A percentile compares a stretch with the other conserved stretches of the same genome.
phyloP scores from a whole-genome alignment of 1,140 invertebrate species.

The Sitophilus oryzae region DNA sequence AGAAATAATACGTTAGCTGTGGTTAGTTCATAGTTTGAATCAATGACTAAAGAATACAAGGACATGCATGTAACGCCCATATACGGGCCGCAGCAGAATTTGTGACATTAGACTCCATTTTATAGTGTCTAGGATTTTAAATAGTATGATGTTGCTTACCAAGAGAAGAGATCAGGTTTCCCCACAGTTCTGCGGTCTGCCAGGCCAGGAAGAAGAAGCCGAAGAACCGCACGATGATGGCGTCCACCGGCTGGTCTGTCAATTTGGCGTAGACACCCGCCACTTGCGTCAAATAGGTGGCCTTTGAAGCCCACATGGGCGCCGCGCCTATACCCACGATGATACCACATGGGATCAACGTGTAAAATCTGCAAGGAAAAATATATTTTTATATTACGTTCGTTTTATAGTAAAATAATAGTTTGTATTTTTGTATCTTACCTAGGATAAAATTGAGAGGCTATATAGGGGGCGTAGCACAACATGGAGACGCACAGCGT shows the following conservation, averaged over 20 bases:
- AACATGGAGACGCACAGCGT: constrained; percentile 86
- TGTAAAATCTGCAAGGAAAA: constrained; percentile 58
- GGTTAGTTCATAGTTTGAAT: too few relatives aligned
- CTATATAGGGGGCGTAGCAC: constrained; percentile 91
- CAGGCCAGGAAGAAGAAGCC: constrained; percentile 97
- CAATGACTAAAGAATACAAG: too few relatives aligned
- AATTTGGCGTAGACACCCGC: constrained; percentile 84
- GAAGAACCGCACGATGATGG: constrained; percentile 91
- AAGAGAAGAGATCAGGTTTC: constrained; percentile 92
- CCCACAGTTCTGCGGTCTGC: constrained; percentile 92
- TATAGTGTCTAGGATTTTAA: too few relatives aligned
- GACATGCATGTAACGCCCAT: too few relatives aligned
- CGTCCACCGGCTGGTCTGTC: constrained; percentile 79
- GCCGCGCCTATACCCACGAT: constrained; percentile 86
- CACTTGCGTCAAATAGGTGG: constrained; percentile 89
- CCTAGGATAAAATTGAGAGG: constrained; percentile 82
- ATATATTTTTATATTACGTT: too few relatives aligned
- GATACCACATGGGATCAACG: constrained; percentile 86
- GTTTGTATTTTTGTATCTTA: not conserved
- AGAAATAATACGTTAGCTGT: not conserved
- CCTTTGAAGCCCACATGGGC: constrained; percentile 95
- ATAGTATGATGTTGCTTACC: too few relatives aligned
- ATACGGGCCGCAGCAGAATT: too few relatives aligned
- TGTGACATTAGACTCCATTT: too few relatives aligned
- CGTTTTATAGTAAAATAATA: too few relatives aligned